Evolutionary conservation across 2,888 invertebrate genomes (phyloP), one percentile per base, ranked within the genome.

Genomic region (Phyto melanocephala): DNA sequence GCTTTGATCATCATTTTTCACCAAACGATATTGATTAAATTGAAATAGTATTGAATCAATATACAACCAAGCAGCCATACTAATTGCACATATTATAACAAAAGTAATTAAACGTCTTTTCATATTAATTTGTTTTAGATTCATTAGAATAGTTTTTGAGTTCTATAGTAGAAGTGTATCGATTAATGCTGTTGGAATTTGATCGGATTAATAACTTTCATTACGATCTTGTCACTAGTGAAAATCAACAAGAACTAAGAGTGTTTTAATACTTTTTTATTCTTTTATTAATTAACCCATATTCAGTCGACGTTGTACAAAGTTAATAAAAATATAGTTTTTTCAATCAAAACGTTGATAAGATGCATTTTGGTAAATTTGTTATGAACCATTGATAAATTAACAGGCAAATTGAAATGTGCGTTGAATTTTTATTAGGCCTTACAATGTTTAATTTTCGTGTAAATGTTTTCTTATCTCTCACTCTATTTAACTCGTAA

Each of bases 51-150:
- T 86, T 13, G 56, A 75, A 0, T 88, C 42, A 5, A 83, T 63
- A 42, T 89, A 87, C 1, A 86, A 35, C 47, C 84, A 78, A 4
- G 86, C 17, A n/a, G 87, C 54, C 0, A 84, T 22, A 95, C 95
- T 84, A 96, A 91, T 52, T 1, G 17, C 56, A 52, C 50, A 37
- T 4, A 84, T 47, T 3, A 50, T 7, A 33, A 47, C 28, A 5
- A 81, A 2, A 15, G 52, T 2, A n/a, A 83, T 62, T 7, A 83
- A 62, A 17, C 70, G 1, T 1, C 52, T n/a, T 70, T 65, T 78
- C 1, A 22, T 52, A 74, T 74, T 78, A 17, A 71, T 68, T 77
- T 52, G 52, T 33, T 47, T 68, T 11, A 58, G n/a, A n/a, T 65
- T 58, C 72, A 65, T 62, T 6, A 54, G 40, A 24, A 20, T 37